Base-by-base conservation (phyloP, 1,140 invertebrate genomes). In the Monomorium pharaonis region DNA sequence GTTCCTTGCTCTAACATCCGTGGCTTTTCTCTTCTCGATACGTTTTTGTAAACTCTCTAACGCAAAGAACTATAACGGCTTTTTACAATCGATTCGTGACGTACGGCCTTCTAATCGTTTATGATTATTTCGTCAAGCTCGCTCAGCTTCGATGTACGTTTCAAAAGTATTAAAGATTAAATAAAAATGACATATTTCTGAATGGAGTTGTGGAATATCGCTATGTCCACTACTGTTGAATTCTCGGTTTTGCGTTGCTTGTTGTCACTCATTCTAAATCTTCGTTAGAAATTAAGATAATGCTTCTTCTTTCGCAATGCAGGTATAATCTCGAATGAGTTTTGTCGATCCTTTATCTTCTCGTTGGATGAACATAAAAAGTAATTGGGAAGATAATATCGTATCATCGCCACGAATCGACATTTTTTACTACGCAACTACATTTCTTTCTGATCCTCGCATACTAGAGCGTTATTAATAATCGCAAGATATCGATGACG, bases 41-140 rank as follows among this genome's bases (percentile, higher is more conserved):
- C 27, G 70, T 67, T 65, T 78, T 27, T 88, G 70, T 60, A 67
- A 62, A 87, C 44, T 44, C 37, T 84, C 62, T 83, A 81, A 84
- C 84, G 72, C 75, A 84, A 67, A 65, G 27, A 83, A 78, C 67
- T 58, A 24, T 37, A 84, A 54, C 14, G 16, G 47, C 51, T 88
- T 51, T 56, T 58, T 27, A 77, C 10, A 33, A 58, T 87, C 89
- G 85, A 89, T 90, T 87, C 65, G 87, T 90, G 87, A 87, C 87
- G 85, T 37, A 30, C 27, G 33, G 10, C 18, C 9, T 49, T 30
- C 6, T 33, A 12, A 5, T 44, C 0, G 18, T 30, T 21, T 21
- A 24, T 30, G 3, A 42, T 21, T 58, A 21, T 42, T 37, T 16
- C 72, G 30, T 58, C 37, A 27, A 75, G 54, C 51, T 75, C 54